Conservation (phyloP, 1,140 invertebrate genomes). For the Drosophila melanica region DNA sequence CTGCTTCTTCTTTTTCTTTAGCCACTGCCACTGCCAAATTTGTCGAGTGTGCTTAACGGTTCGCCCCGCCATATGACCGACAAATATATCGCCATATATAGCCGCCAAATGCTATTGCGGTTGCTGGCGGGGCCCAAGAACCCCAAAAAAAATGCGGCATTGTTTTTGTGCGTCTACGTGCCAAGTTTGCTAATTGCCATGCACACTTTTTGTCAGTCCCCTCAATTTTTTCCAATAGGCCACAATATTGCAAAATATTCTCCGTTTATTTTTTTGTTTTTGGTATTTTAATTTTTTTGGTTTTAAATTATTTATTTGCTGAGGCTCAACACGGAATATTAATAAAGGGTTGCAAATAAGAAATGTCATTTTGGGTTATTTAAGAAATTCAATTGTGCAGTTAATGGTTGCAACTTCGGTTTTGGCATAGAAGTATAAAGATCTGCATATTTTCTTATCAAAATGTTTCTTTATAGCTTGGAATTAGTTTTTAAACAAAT, state of each 20-base stretch:
- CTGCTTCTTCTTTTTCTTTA: not conserved
- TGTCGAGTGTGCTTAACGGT: slow-evolving; percentile 44
- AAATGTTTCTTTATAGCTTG: not conserved
- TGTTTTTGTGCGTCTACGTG: slow-evolving; percentile 42
- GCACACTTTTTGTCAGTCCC: slow-evolving; percentile 1
- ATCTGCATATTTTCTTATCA: no score
- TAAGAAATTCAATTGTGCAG: slow-evolving; percentile 1
- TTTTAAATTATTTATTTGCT: slow-evolving; percentile 19
- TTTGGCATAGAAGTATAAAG: slow-evolving; percentile 1
- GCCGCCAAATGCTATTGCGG: slow-evolving; percentile 39
- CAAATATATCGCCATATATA: slow-evolving; percentile 45
- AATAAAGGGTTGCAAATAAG: slow-evolving; percentile 28
- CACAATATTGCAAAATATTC: slow-evolving; percentile 44
- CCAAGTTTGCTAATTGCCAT: slow-evolving; percentile 35
- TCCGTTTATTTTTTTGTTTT: no score
- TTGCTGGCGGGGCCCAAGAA: slow-evolving; percentile 34
- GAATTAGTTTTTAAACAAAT: no score
- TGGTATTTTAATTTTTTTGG: slow-evolving; percentile 8
- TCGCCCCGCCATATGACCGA: slow-evolving; percentile 34
- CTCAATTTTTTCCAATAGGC: slow-evolving; percentile 13
- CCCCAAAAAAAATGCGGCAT: slow-evolving; percentile 23
- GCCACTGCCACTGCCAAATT: slow-evolving; percentile 31
- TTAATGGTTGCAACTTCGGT: slow-evolving; percentile 2
- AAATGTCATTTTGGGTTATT: slow-evolving; percentile 25
- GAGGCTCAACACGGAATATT: slow-evolving; percentile 44